phyloP scores from a whole-genome alignment of 1,140 invertebrate species.

The Notospermus geniculatus region DNA sequence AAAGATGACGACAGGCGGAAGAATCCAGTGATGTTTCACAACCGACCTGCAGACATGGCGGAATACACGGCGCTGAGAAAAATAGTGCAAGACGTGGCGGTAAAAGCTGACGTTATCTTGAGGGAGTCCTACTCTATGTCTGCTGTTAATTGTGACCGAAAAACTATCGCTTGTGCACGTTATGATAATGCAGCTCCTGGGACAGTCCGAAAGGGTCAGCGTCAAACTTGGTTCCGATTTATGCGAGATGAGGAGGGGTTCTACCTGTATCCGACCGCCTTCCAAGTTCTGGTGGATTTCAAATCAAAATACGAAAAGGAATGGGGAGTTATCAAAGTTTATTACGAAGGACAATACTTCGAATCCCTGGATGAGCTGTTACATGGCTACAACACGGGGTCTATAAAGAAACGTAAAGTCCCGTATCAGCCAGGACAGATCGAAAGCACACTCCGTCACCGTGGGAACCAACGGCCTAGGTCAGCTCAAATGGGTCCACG shows the following conservation, averaged over 20 bases:
- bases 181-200: constrained; percentile 33
- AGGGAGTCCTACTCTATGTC: constrained; percentile 41
- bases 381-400: constrained; percentile 25
- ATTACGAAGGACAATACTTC: constrained; percentile 42
- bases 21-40: constrained; percentile 31
- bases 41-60: constrained; percentile 35
- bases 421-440: constrained; percentile 36
- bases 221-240: constrained; percentile 38
- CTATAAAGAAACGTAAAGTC: constrained; percentile 25
- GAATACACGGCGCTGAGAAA: constrained; percentile 36
- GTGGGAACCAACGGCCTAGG: constrained; percentile 25
- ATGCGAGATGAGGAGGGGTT: constrained; percentile 41
- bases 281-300: constrained; percentile 44
- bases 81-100: constrained; percentile 26
- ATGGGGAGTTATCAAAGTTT: constrained; percentile 36
- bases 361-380: constrained; percentile 35
- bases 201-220: constrained; percentile 16
- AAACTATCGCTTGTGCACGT: not conserved
- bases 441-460: constrained; percentile 28
- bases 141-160: constrained; percentile 29
- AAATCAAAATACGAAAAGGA: constrained; percentile 24
- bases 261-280: constrained; percentile 39
- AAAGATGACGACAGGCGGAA: constrained; percentile 28
- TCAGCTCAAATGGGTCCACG: constrained; percentile 32
- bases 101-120: constrained; percentile 28